These are phyloP conservation scores for Agapornis canus DNA, from an alignment of 2,797 vertebrate genomes.

Conservation along the genomic window DNA sequence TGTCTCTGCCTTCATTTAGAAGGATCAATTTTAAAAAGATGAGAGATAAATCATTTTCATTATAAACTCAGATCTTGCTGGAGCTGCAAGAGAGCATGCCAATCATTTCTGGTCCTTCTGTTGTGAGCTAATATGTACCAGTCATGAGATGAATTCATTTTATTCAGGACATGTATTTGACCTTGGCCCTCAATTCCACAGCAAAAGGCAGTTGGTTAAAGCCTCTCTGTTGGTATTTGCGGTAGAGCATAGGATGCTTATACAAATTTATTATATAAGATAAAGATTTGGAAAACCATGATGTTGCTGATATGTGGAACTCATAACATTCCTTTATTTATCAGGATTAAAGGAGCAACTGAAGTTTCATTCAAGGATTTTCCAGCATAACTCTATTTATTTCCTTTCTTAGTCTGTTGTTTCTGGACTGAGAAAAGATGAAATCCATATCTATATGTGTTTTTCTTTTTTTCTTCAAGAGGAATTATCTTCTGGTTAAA, in stretches of 20 bases:
- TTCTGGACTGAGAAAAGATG: background rate
- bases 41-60: slow-evolving; percentile 57
- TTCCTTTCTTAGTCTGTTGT: background rate
- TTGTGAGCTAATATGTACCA: slow-evolving; percentile 43
- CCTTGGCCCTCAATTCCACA: slow-evolving; percentile 52
- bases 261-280: background rate
- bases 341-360: background rate
- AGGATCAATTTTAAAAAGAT: slow-evolving; percentile 53
- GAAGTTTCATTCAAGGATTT: background rate
- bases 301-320: background rate
- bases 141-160: slow-evolving; percentile 57
- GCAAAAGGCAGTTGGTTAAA: background rate
- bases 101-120: slow-evolving; percentile 41
- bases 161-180: slow-evolving; percentile 38
- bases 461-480: background rate
- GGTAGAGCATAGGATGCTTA: background rate
- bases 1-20: slow-evolving; percentile 53
- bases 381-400: background rate
- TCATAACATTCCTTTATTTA: background rate
- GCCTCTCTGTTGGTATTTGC: background rate
- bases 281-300: background rate
- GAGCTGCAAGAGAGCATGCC: slow-evolving; percentile 21
- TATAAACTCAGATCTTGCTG: slow-evolving; percentile 41
- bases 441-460: background rate
- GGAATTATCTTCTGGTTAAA: background rate